A percentile compares a stretch with the other conserved stretches of the same genome.
Evolutionary conservation across 2,797 vertebrate genomes (phyloP).

Genomic region (Melanotaenia pygmaea): DNA sequence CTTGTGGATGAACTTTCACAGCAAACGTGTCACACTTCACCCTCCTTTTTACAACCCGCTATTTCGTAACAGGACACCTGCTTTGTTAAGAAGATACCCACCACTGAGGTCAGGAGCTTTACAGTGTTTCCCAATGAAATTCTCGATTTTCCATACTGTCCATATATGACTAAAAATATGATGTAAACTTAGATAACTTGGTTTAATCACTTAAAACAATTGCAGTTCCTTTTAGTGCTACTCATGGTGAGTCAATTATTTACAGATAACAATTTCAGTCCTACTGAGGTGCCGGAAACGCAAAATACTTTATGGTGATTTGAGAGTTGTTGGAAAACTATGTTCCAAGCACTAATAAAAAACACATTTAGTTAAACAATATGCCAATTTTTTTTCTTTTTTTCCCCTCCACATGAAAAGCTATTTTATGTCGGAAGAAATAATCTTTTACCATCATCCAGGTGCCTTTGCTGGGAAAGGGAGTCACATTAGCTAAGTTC

Average conservation of each 20-base stretch:
- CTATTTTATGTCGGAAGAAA: slow-evolving; percentile 55
- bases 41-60: slow-evolving; percentile 21
- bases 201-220: slow-evolving; percentile 38
- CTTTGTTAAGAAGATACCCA: slow-evolving; percentile 18
- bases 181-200: slow-evolving; percentile 51
- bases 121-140: slow-evolving; percentile 25
- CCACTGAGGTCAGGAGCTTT: slow-evolving; percentile 21
- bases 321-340: slow-evolving; percentile 34
- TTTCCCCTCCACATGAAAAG: slow-evolving; percentile 40
- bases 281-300: no score
- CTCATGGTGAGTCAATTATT: slow-evolving; percentile 49
- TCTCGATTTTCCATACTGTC: slow-evolving; percentile 52
- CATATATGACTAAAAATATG: slow-evolving; percentile 30
- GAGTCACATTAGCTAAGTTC: slow-evolving; percentile 47
- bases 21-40: slow-evolving; percentile 36
- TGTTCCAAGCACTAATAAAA: slow-evolving; percentile 57
- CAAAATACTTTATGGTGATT: slow-evolving; percentile 21
- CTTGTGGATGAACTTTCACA: slow-evolving; percentile 32
- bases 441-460: slow-evolving; percentile 59
- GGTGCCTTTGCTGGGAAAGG: slow-evolving; percentile 64
- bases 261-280: slow-evolving; percentile 36
- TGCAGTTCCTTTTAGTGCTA: slow-evolving; percentile 27
- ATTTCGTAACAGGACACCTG: slow-evolving; percentile 44
- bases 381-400: slow-evolving; percentile 54
- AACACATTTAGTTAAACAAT: slow-evolving; percentile 55